These are phyloP conservation scores for Eueremaeus valkanovi DNA, from an alignment of 2,888 invertebrate species.

Conservation along the genomic window DNA sequence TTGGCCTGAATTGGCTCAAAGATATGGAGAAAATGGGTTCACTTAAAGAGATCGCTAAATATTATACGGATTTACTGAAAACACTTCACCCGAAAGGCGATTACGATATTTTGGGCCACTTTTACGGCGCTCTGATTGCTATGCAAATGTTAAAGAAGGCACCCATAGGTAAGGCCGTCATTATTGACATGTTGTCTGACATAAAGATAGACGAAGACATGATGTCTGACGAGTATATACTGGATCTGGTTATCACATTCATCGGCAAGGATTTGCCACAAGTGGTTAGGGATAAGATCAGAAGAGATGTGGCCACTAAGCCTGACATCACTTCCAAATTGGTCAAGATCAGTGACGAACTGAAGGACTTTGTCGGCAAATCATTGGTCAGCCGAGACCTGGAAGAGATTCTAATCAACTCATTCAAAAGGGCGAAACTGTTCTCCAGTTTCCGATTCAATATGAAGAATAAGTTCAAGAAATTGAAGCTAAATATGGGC, in stretches of 20 bases:
- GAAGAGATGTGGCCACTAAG: neutral
- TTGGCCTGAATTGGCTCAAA: slow-evolving; percentile 79
- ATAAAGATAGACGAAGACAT: neutral
- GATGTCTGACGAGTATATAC: neutral
- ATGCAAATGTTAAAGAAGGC: slow-evolving; percentile 89
- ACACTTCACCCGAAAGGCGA: slow-evolving; percentile 73
- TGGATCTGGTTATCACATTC: neutral
- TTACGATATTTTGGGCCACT: slow-evolving; percentile 86
- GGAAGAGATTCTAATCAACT: neutral
- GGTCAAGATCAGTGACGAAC: neutral
- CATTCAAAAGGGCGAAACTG: neutral
- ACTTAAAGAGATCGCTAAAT: slow-evolving; percentile 38
- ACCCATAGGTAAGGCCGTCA: slow-evolving; percentile 58
- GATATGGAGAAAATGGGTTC: slow-evolving; percentile 36
- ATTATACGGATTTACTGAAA: slow-evolving; percentile 61
- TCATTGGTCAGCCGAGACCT: neutral
- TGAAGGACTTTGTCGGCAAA: neutral
- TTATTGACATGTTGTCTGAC: slow-evolving; percentile 3
- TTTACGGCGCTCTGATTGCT: slow-evolving; percentile 89
- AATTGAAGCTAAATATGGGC: neutral
- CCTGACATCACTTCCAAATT: neutral
- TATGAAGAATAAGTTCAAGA: neutral
- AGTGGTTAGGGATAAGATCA: neutral
- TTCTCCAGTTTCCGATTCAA: neutral
- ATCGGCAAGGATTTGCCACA: neutral